A percentile compares a stretch with the other conserved stretches of the same genome.
Evolutionary conservation across 1,140 invertebrate genomes (phyloP).

Genomic region (Agrypnia vestita): DNA sequence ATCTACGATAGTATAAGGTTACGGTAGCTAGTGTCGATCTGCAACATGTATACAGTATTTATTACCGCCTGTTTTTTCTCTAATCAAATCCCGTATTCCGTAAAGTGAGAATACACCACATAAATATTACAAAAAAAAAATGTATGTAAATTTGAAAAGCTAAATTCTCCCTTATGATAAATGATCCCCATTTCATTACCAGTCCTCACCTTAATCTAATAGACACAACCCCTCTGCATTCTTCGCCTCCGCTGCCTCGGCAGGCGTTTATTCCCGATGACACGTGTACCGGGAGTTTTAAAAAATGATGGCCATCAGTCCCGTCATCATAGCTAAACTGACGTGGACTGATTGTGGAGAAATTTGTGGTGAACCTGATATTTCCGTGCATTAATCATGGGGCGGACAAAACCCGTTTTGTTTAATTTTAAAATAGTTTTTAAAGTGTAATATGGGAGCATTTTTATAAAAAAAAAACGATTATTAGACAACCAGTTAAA

Average conservation of each 20-base stretch:
- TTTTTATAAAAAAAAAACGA: too few relatives aligned
- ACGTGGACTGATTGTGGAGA: slow-evolving; percentile 7
- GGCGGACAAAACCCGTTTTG: background rate
- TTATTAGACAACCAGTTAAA: too few relatives aligned
- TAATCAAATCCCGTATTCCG: too few relatives aligned
- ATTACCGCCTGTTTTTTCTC: too few relatives aligned
- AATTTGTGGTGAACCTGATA: slow-evolving; percentile 12
- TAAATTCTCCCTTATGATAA: background rate
- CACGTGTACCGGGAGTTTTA: slow-evolving; percentile 11
- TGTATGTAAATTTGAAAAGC: too few relatives aligned
- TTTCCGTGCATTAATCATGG: slow-evolving; percentile 9
- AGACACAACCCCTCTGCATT: slow-evolving; percentile 4
- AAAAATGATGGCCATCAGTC: slow-evolving; percentile 12
- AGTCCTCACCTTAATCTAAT: slow-evolving; percentile 18
- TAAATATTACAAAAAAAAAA: too few relatives aligned
- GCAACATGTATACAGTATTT: too few relatives aligned
- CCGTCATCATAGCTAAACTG: slow-evolving; percentile 13
- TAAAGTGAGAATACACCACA: too few relatives aligned
- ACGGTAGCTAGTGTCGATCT: too few relatives aligned
- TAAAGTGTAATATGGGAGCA: too few relatives aligned
- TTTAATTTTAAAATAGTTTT: too few relatives aligned
- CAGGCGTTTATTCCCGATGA: slow-evolving; percentile 4
- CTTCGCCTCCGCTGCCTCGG: background rate
- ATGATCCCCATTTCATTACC: background rate
- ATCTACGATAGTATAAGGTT: too few relatives aligned